Base-by-base conservation (phyloP, 2,797 vertebrate species). In the Diceros bicornis region DNA sequence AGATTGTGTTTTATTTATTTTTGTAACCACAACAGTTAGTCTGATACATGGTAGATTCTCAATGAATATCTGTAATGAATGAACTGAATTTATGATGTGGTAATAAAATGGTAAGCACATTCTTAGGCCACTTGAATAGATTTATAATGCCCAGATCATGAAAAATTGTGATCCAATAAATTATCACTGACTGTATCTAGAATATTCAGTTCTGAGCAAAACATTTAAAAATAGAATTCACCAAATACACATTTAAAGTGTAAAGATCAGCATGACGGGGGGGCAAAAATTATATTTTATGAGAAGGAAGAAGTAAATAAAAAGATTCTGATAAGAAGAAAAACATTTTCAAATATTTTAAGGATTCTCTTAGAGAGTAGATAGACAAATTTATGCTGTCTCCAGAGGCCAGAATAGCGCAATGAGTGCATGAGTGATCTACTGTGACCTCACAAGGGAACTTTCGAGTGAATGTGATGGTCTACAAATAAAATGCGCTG, bases 91-190 rank as follows among this genome's bases (percentile, higher is more conserved):
- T 91, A 85, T 87, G 9, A 69, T 32, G 4, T 71, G 59, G 6
- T 86, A 61, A 85, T 84, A 91, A 95, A 94, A 82, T n/a, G 29
- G 12, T 62, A 89, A 85, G 7, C 6, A 55, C 17, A 72, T 62
- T 85, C 34, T 77, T 61, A 77, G n/a, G 18, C 12, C 13, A 37
- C 6, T 62, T 83, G 34, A 75, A 62, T 64, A 95, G 72, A 89
- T 68, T 96, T 89, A 90, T 96, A 85, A 86, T 85, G 66, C 50
- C 7, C 37, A 89, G 23, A 66, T 81, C 37, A 61, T 95, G 25
- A 86, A 85, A 96, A 79, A 66, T 77, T 83, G 71, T 71, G 47
- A 89, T 61, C 23, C n/a, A 75, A 95, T 89, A 89, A 69, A 92
- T 74, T 66, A 81, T 86, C 68, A 96, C 16, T 83, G 62, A 64